These are phyloP conservation scores for Eulemur coronatus DNA, from an alignment of 2,797 vertebrate species.

Conservation along the genomic window DNA sequence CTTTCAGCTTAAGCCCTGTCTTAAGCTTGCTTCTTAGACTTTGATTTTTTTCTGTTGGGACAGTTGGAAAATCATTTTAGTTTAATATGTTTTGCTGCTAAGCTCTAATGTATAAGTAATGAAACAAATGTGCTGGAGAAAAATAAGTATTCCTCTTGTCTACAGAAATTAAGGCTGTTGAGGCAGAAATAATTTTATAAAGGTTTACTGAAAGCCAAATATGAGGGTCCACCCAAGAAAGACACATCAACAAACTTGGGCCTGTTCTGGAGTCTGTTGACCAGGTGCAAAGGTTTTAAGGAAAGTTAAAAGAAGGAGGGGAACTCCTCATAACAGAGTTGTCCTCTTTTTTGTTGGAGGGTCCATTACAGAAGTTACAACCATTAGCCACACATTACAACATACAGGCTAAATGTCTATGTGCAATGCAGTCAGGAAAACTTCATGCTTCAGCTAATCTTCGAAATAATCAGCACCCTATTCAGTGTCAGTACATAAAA, in stretches of 20 bases:
- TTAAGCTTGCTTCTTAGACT: not conserved
- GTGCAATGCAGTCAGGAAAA: not conserved
- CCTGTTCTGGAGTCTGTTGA: not conserved
- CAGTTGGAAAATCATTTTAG: not conserved
- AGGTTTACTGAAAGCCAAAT: not conserved
- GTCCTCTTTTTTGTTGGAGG: not conserved
- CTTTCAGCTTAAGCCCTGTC: not conserved
- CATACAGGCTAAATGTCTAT: too few relatives aligned
- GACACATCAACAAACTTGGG: not conserved
- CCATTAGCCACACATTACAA: not conserved
- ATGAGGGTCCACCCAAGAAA: not conserved
- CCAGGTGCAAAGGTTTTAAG: not conserved
- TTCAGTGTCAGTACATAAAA: not conserved
- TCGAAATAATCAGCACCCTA: not conserved
- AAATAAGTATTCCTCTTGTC: not conserved
- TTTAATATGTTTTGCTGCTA: not conserved
- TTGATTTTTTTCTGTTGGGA: not conserved
- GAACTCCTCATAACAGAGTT: too few relatives aligned
- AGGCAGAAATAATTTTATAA: not conserved
- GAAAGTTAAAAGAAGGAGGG: not conserved
- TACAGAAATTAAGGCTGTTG: not conserved
- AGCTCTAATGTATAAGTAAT: not conserved
- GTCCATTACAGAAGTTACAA: not conserved
- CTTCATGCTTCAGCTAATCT: not conserved
- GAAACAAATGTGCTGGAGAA: not conserved